A percentile compares a stretch with the other conserved stretches of the same genome.
phyloP scores from a whole-genome alignment of 64 coral and sea anemone species.

The Pocillopora damicornis region DNA sequence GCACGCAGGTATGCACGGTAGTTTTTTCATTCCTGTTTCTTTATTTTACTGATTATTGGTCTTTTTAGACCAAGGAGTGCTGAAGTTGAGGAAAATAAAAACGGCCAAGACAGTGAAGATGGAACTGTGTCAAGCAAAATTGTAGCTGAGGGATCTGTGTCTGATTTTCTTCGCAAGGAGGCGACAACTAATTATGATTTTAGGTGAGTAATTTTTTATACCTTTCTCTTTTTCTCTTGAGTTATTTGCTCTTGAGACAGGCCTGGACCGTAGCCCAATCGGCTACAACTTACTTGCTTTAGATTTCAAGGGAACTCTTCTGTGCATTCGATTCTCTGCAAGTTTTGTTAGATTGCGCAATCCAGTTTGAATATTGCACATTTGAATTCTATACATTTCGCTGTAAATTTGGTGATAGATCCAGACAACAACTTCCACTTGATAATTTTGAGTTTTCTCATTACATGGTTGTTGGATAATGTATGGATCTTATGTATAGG shows the following conservation, averaged over 20 bases:
- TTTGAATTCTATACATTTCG: neutral
- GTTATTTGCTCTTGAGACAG: neutral
- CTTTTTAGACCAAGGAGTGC: conserved; percentile 38
- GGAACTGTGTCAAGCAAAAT: neutral
- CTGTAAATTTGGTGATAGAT: no score
- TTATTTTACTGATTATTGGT: neutral
- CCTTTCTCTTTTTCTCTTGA: neutral
- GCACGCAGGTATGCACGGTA: conserved; percentile 61
- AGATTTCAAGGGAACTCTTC: neutral
- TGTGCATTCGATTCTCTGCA: neutral
- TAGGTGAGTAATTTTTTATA: conserved; percentile 41
- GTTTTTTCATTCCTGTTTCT: neutral
- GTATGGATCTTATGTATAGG: no score
- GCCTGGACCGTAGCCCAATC: neutral
- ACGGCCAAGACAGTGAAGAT: neutral
- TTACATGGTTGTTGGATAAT: no score
- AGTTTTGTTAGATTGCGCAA: no score
- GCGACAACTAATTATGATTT: conserved; percentile 88
- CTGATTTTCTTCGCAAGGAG: conserved; percentile 81
- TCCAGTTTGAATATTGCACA: no score
- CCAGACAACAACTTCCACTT: no score
- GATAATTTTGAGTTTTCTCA: no score
- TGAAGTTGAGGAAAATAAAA: neutral
- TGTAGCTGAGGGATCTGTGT: conserved; percentile 35
- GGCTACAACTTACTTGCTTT: neutral